Evolutionary conservation across 1,140 invertebrate genomes (phyloP), one percentile per base, ranked within the genome.

Genomic region (Diachasma alloeum): DNA sequence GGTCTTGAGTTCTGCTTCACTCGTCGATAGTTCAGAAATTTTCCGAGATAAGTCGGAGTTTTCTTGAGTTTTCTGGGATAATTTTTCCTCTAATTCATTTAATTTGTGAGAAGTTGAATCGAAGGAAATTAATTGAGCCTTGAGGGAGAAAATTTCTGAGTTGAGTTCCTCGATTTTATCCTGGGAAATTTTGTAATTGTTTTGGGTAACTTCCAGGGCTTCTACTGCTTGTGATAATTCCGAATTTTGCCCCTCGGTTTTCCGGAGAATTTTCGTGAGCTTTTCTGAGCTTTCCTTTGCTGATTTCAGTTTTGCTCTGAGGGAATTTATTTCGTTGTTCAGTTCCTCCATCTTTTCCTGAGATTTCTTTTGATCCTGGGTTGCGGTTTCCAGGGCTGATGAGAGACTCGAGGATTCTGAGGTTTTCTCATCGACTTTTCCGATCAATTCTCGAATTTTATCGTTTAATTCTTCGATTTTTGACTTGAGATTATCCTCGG

Each of bases 371-470:
- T 24, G 11, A 26, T 63, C 22, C 22, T 63, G 17, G 17, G 59
- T 31, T 8, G 24, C 26, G 26, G 8, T 24, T 59, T 74, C n/a
- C 78, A 75, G 70, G 2, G 79, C 72, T 15, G 78, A 79, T 46
- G 79, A 81, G 3, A 80, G 68, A 8, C 76, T 24, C 8, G 67
- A 74, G 37, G 81, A 72, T 72, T 83, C 67, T 44, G 75, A 63
- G 44, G 90, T 78, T 56, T 87, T 81, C 48, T 87, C 80, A 68
- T 89, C 46, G 88, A 82, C 48, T 87, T 89, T 59, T 22, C 81
- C 80, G 79, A 85, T 81, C 44, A 83, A 79, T 53, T 77, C 72
- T 24, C 87, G 88, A 75, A 89, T 89, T 78, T 89, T 67, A 46
- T 63, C 63, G 8, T 69, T 77, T 17, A 88, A 75, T 48, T 82